Conservation (phyloP, 2,113 vertebrate genomes). For the Nothoprocta perdicaria region DNA sequence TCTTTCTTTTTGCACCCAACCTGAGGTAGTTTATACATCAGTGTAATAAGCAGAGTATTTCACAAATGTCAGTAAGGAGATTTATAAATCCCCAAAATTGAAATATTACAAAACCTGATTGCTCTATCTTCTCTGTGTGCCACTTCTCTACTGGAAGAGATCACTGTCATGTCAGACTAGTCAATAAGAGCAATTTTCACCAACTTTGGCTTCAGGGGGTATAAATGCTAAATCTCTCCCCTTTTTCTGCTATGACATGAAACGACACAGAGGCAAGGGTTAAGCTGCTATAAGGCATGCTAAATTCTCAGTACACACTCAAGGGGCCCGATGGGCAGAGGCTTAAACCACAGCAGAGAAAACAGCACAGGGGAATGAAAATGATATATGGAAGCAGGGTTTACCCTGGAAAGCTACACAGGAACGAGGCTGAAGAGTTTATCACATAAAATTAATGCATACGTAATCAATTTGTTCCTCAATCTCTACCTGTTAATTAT, state of each 20-base stretch:
- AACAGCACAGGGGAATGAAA: neutral
- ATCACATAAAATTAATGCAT: neutral
- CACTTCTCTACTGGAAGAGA: neutral
- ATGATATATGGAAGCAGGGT: neutral
- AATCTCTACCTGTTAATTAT: neutral
- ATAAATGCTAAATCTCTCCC: neutral
- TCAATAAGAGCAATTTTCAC: neutral
- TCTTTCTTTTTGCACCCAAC: neutral
- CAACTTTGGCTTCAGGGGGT: neutral
- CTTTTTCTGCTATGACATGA: neutral
- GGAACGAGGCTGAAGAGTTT: neutral
- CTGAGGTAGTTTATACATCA: neutral
- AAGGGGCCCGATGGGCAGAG: neutral
- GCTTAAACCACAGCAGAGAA: neutral
- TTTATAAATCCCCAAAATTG: neutral
- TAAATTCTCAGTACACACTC: neutral
- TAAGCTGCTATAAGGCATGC: neutral
- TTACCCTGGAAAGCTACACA: neutral
- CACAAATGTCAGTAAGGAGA: neutral
- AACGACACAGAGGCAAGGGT: neutral
- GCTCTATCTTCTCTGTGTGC: neutral
- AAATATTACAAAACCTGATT: neutral
- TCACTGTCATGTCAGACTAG: neutral
- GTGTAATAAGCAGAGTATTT: neutral
- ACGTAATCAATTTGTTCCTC: neutral